These are phyloP conservation scores for Galeruca laticollis DNA, from an alignment of 2,888 invertebrate genomes.

Conservation along the genomic window DNA sequence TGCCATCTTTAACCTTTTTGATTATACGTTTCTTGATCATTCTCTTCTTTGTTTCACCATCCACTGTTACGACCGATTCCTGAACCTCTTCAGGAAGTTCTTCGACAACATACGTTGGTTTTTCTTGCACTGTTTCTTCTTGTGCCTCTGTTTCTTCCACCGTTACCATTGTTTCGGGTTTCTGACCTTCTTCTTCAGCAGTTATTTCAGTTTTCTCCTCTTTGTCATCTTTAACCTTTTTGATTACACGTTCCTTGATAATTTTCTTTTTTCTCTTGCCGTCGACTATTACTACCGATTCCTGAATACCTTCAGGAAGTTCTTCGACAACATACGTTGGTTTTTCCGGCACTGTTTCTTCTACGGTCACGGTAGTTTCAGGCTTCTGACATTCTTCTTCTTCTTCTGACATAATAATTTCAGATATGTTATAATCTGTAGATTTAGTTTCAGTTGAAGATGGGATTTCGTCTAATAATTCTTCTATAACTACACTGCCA, in stretches of 20 bases:
- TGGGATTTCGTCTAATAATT: slow-evolving; percentile 63
- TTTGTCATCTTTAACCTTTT: slow-evolving; percentile 64
- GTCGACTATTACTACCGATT: slow-evolving; percentile 52
- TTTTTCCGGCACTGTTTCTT: slow-evolving; percentile 57
- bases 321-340: slow-evolving; percentile 45
- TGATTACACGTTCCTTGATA: slow-evolving; percentile 64
- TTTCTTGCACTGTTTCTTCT: slow-evolving; percentile 50
- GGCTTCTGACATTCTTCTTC: slow-evolving; percentile 60
- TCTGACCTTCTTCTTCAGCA: slow-evolving; percentile 64
- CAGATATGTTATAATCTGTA: slow-evolving; percentile 50
- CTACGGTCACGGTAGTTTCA: slow-evolving; percentile 63
- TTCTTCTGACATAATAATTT: slow-evolving; percentile 30
- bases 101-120: slow-evolving; percentile 49
- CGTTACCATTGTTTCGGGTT: slow-evolving; percentile 62
- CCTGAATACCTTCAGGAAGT: slow-evolving; percentile 52
- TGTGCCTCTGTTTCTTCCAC: slow-evolving; percentile 54
- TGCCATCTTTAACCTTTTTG: slow-evolving; percentile 64
- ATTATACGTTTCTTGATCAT: slow-evolving; percentile 64
- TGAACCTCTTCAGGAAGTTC: slow-evolving; percentile 54
- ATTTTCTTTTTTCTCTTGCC: slow-evolving; percentile 57
- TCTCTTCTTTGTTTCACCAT: slow-evolving; percentile 54
- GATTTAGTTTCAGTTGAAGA: slow-evolving; percentile 52
- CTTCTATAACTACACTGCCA: slow-evolving; percentile 70
- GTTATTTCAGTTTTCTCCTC: slow-evolving; percentile 67
- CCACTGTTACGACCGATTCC: slow-evolving; percentile 51